Base-by-base conservation (phyloP, 2,888 invertebrate genomes). In the Plagodis dolabraria region DNA sequence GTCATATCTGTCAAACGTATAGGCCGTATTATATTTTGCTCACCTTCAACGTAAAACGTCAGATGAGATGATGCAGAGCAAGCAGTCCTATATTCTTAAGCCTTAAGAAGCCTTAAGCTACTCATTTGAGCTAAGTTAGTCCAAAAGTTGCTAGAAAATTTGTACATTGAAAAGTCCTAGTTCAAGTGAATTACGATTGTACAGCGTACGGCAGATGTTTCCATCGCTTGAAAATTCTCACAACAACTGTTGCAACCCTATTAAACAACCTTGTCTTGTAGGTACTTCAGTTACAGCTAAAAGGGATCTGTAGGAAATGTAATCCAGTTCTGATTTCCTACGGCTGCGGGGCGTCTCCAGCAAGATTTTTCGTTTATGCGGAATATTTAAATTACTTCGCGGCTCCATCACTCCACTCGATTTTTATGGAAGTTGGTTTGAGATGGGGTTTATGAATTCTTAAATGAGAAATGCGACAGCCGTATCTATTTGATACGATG, bases 361-460 rank as follows among this genome's bases (percentile, higher is more conserved):
- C 67, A 67, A 57, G 67, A 68, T 68, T 69, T 44, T 73, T 68
- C 66, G 61, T 57, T 69, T 67, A 73, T 67, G 63, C 66, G 71
- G 65, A 72, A 76, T 72, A 73, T 76, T 76, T 71, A 72, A 73
- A 77, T 74, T 67, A 63, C 71, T 72, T 60, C 56, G 47, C 56
- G 51, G 52, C 62, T 50, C 33, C 51, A 52, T 50, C 63, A 47
- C 50, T 52, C 22, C 8, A 63, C 53, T 57, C 47, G 47, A 60
- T 56, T 48, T 53, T 36, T 62, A 47, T 57, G 51, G 51, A 62
- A 58, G 47, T 62, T 38, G 42, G 57, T 46, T 57, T 47, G 12
- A 7, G 35, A 55, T 45, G 55, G 35, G 55, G 52, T 53, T 52
- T 50, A 48, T 52, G 22, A 43, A 36, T 38, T 8, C 8, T 33